Evolutionary conservation across 2,797 vertebrate species (phyloP).

Genomic region (Vireo griseus): DNA sequence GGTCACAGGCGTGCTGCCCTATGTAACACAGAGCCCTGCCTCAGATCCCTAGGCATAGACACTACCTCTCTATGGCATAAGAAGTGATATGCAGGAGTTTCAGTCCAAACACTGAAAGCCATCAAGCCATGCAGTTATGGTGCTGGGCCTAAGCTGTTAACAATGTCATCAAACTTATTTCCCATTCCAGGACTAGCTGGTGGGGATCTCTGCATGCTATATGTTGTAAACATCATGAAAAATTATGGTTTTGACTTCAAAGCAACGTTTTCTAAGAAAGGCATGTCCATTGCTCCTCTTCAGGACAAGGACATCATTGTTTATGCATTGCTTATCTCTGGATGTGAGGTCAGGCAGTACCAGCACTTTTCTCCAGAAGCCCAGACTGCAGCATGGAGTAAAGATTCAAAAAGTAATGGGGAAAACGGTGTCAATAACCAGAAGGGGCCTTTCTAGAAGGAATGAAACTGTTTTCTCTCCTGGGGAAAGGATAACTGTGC

Average conservation of each 20-base stretch:
- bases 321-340: neutral
- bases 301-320: neutral
- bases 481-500: neutral
- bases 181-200: neutral
- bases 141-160: neutral
- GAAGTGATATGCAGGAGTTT: fast-evolving
- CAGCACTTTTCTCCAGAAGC: neutral
- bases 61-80: fast-evolving
- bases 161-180: neutral
- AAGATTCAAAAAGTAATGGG: neutral
- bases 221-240: neutral
- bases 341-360: neutral
- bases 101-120: neutral
- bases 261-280: neutral
- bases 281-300: neutral
- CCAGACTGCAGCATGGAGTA: neutral
- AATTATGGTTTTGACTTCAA: neutral
- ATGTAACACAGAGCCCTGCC: neutral
- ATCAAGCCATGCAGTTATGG: neutral
- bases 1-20: neutral
- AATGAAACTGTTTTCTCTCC: neutral
- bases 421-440: neutral
- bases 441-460: neutral
- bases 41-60: neutral
- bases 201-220: neutral